Percentiles rank a stretch among this genome's conserved stretches.
phyloP scores from a whole-genome alignment of 2,797 vertebrate genomes.

The Craterocephalus amniculus region DNA sequence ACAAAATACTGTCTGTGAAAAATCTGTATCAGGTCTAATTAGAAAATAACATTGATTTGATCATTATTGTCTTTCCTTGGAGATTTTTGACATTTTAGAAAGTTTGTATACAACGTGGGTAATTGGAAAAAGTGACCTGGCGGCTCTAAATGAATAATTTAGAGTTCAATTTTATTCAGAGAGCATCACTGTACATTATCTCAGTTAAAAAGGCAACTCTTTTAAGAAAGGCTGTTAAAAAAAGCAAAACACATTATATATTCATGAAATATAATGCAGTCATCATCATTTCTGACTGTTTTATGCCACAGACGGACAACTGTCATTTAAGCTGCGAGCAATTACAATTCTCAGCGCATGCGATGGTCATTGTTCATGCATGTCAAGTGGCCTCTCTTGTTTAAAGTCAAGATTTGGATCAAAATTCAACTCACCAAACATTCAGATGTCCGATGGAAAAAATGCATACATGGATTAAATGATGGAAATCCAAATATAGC shows the following conservation, averaged over 20 bases:
- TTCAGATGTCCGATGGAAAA: constrained; percentile 48
- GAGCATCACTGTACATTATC: neutral
- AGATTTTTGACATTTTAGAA: constrained; percentile 9
- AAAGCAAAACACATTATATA: neutral
- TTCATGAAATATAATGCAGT: neutral
- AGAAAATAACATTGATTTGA: no score
- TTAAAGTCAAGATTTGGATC: constrained; percentile 58
- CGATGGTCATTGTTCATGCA: constrained; percentile 54
- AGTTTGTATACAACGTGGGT: constrained; percentile 5
- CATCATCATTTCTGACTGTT: constrained; percentile 10
- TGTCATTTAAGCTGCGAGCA: constrained; percentile 33
- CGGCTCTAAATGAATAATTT: constrained; percentile 9
- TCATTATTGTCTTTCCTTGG: neutral
- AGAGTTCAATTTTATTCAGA: constrained; percentile 3
- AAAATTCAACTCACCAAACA: constrained; percentile 59
- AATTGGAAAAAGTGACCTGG: neutral
- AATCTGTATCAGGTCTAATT: no score
- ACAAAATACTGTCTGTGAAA: no score
- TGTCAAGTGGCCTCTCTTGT: constrained; percentile 36
- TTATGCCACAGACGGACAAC: constrained; percentile 25
- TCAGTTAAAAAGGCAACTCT: neutral
- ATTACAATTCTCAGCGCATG: constrained; percentile 51
- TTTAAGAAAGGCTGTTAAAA: neutral
- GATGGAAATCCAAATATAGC: constrained; percentile 53
- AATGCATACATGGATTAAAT: constrained; percentile 48